Evolutionary conservation across 92 coral and sea anemone genomes (phyloP).

Genomic region (Phenganax stokvisi): DNA sequence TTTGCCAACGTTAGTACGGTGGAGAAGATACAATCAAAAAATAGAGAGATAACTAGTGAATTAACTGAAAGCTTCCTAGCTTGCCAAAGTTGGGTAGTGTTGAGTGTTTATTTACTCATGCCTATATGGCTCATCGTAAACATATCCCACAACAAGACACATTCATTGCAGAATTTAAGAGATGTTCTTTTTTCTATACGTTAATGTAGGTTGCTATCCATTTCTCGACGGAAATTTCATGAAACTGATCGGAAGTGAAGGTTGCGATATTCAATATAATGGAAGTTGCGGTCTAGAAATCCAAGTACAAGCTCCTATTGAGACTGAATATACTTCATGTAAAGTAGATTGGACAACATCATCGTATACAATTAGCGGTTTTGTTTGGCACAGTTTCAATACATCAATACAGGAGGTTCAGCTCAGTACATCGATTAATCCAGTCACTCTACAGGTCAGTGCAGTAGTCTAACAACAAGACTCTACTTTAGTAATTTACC

Average conservation of each 20-base stretch:
- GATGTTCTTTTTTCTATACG: too few relatives aligned
- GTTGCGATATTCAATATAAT: neutral
- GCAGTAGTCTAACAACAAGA: neutral
- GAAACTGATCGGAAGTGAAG: neutral
- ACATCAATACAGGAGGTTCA: neutral
- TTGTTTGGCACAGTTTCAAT: neutral
- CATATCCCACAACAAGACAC: too few relatives aligned
- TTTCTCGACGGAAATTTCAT: constrained; percentile 9
- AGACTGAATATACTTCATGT: neutral
- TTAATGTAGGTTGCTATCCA: constrained; percentile 13
- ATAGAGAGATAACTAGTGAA: too few relatives aligned
- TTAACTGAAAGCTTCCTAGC: too few relatives aligned
- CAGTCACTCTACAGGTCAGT: constrained; percentile 18
- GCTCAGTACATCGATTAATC: neutral
- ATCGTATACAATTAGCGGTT: neutral
- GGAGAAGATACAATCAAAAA: too few relatives aligned
- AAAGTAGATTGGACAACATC: constrained; percentile 2
- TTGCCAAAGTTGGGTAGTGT: too few relatives aligned
- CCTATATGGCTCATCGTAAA: too few relatives aligned
- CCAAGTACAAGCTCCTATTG: constrained; percentile 7
- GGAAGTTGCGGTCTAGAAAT: neutral
- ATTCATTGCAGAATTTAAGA: too few relatives aligned
- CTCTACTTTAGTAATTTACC: too few relatives aligned
- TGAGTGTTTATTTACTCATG: too few relatives aligned
- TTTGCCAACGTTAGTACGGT: too few relatives aligned